Evolutionary conservation across 2,113 vertebrate genomes (phyloP).

Genomic region (Edolisoma coerulescens): DNA sequence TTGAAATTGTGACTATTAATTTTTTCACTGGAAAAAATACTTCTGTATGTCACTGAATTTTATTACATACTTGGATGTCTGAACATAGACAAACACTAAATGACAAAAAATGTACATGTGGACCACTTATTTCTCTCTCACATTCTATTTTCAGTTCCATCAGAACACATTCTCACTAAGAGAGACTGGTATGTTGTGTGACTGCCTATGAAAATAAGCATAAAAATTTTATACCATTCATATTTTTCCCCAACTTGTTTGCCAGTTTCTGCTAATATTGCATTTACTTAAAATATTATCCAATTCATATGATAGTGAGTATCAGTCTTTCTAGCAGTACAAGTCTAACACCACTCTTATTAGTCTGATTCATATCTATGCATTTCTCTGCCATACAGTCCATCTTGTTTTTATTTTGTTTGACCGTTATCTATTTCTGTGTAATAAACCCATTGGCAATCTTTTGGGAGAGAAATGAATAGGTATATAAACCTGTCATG

Average conservation of each 20-base stretch:
- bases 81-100: not conserved
- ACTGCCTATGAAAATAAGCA: not conserved
- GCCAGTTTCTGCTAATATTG: not conserved
- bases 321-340: not conserved
- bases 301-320: not conserved
- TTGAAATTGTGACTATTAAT: not conserved
- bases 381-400: not conserved
- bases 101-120: not conserved
- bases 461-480: not conserved
- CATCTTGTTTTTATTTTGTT: not conserved
- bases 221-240: not conserved
- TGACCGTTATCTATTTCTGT: not conserved
- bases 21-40: not conserved
- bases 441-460: not conserved
- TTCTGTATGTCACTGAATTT: not conserved
- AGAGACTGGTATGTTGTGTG: not conserved
- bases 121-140: not conserved
- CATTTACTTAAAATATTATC: not conserved
- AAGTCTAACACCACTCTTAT: not conserved
- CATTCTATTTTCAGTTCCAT: not conserved
- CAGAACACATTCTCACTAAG: not conserved
- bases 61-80: not conserved
- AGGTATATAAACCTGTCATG: not conserved
- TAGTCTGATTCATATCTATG: not conserved
- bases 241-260: not conserved